Conservation (phyloP, 2,797 vertebrate genomes). For the Sebastes oblongus region DNA sequence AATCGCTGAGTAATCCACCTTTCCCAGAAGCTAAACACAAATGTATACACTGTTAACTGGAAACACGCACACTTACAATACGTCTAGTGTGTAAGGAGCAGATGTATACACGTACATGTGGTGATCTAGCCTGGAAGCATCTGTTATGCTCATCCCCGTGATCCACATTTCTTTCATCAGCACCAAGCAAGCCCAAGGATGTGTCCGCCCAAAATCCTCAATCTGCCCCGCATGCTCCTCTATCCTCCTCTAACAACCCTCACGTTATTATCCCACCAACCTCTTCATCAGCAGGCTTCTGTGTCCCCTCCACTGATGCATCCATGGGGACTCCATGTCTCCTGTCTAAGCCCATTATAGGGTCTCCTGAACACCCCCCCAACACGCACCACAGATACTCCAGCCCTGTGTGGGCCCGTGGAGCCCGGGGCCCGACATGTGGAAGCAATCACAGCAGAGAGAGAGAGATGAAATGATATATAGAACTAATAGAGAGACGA, state of each 20-base stretch:
- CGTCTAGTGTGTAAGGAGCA: conserved; percentile 18
- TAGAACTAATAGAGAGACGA: conserved; percentile 53
- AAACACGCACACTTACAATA: conserved; percentile 22
- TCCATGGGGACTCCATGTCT: conserved; percentile 31
- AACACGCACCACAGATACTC: conserved; percentile 31
- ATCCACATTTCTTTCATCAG: conserved; percentile 64
- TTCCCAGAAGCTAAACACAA: conserved; percentile 25
- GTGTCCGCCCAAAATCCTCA: conserved; percentile 38
- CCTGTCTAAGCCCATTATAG: conserved; percentile 42
- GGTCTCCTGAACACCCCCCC: conserved; percentile 30
- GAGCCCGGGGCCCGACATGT: conserved; percentile 54
- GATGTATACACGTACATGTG: conserved; percentile 38
- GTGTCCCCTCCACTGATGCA: conserved; percentile 31
- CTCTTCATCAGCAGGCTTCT: conserved; percentile 51
- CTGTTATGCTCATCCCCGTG: conserved; percentile 22
- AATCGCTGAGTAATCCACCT: conserved; percentile 9
- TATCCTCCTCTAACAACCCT: conserved; percentile 23
- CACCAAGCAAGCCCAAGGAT: conserved; percentile 44
- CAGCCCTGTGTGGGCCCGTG: conserved; percentile 38
- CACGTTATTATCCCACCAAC: conserved; percentile 23
- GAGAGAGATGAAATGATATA: conserved; percentile 66
- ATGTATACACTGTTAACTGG: conserved; percentile 23
- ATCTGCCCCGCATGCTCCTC: neutral
- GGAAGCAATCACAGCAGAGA: conserved; percentile 63
- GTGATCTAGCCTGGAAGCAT: conserved; percentile 38